phyloP scores from a whole-genome alignment of 2,888 invertebrate genomes.

The Subacronicta megacephala region DNA sequence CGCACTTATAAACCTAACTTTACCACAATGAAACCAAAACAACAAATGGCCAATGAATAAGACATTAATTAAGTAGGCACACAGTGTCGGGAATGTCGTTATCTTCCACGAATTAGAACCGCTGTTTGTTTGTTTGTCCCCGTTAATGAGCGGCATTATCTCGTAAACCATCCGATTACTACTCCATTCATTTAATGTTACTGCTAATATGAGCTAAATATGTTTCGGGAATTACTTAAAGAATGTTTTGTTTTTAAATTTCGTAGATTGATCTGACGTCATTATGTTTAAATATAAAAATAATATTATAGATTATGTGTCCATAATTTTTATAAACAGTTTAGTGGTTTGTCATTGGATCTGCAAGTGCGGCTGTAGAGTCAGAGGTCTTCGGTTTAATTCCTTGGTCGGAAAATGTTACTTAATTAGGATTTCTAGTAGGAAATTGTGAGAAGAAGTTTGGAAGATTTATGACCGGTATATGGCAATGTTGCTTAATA shows the following conservation, averaged over 20 bases:
- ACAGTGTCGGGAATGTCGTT: conserved; percentile 58
- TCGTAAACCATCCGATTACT: conserved; percentile 43
- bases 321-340: too few relatives aligned
- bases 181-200: conserved; percentile 42
- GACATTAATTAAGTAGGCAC: conserved; percentile 27
- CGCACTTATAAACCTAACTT: too few relatives aligned
- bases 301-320: too few relatives aligned
- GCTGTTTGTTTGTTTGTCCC: conserved; percentile 65
- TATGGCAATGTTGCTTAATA: too few relatives aligned
- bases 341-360: too few relatives aligned
- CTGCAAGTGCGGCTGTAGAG: too few relatives aligned
- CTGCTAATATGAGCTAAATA: conserved; percentile 32
- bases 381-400: too few relatives aligned
- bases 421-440: too few relatives aligned
- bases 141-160: conserved; percentile 54
- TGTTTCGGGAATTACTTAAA: conserved; percentile 23
- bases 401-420: too few relatives aligned
- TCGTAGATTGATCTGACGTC: background rate
- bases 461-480: too few relatives aligned
- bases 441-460: too few relatives aligned
- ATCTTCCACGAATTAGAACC: conserved; percentile 54
- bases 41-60: conserved; percentile 29
- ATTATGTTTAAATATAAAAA: too few relatives aligned
- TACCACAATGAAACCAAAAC: conserved; percentile 11
- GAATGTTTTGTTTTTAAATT: background rate